Conservation (phyloP, 1,140 invertebrate species). For the Lordiphosa clarofinis region DNA sequence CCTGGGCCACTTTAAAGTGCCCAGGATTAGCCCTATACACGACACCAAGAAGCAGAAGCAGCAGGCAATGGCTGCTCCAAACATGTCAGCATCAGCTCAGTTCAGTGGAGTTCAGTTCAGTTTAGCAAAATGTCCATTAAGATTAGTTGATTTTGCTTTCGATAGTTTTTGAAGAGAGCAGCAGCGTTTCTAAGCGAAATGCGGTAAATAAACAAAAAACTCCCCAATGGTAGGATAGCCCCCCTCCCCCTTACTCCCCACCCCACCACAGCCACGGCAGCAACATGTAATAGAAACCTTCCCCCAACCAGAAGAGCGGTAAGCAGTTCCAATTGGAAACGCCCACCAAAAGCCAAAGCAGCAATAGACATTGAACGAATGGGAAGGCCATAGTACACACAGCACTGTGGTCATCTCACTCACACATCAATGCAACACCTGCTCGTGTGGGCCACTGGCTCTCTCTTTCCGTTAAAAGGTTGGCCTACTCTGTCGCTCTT, state of each 20-base stretch:
- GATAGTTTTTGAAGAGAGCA: conserved; percentile 42
- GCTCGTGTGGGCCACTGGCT: conserved; percentile 29
- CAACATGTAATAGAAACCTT: conserved; percentile 45
- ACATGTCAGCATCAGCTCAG: conserved; percentile 58
- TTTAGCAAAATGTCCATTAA: conserved; percentile 66
- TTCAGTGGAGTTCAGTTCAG: conserved; percentile 22
- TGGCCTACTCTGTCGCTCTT: conserved; percentile 17
- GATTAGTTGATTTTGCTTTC: conserved; percentile 74
- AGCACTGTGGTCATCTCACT: conserved; percentile 43
- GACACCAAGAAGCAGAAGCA: not conserved
- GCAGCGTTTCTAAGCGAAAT: conserved; percentile 56
- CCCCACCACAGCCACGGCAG: conserved; percentile 4
- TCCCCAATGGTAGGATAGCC: conserved; percentile 9
- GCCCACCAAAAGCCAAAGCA: conserved; percentile 33
- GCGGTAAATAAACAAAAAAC: conserved; percentile 62
- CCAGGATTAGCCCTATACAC: too few species aligned
- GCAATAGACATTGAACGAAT: too few species aligned
- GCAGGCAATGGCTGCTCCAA: conserved; percentile 31
- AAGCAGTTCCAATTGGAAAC: conserved; percentile 65
- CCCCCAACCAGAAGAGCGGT: conserved; percentile 54
- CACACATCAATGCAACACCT: conserved; percentile 41
- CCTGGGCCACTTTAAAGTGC: too few species aligned
- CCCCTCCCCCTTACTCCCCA: not conserved
- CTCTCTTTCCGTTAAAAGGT: conserved; percentile 10
- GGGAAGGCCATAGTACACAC: conserved; percentile 8